Evolutionary conservation across 2,113 vertebrate species (phyloP).

Genomic region (Pholis gunnellus): DNA sequence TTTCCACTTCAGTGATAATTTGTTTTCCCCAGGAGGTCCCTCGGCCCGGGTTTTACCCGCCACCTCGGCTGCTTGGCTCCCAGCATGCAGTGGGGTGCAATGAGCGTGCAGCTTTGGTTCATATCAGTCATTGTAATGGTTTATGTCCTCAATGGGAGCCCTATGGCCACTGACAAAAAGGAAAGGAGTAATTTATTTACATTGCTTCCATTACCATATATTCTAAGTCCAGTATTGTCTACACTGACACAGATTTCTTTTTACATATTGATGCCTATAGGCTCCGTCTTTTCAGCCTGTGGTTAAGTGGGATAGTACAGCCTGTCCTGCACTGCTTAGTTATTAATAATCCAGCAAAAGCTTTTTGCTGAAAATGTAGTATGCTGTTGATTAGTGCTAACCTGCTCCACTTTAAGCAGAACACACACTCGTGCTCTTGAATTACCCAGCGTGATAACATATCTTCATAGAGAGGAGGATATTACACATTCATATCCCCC

Average conservation of each 20-base stretch:
- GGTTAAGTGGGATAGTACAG: background rate
- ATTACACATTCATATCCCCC: background rate
- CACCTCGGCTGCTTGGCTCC: slow-evolving; percentile 49
- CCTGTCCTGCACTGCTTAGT: background rate
- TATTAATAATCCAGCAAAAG: background rate
- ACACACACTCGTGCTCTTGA: background rate
- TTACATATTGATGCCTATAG: background rate
- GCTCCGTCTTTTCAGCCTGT: background rate
- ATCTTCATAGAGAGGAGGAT: background rate
- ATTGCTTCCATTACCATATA: slow-evolving; percentile 51
- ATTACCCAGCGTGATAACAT: background rate
- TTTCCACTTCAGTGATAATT: slow-evolving; percentile 55
- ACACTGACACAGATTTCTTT: slow-evolving; percentile 27
- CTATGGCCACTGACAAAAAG: slow-evolving; percentile 52
- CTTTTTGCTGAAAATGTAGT: background rate
- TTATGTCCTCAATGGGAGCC: slow-evolving; percentile 54
- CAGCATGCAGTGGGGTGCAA: slow-evolving; percentile 55
- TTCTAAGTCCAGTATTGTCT: slow-evolving; percentile 14
- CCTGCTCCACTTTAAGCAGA: background rate
- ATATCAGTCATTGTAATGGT: slow-evolving; percentile 72
- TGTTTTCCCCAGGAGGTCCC: slow-evolving; percentile 67
- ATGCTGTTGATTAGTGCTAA: background rate
- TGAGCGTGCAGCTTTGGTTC: slow-evolving; percentile 30
- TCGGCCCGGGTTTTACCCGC: slow-evolving; percentile 16
- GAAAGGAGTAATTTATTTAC: slow-evolving; percentile 60